Evolutionary conservation across 2,888 invertebrate genomes (phyloP), one percentile per base, ranked within the genome.

Genomic region (Epinotia ramella): DNA sequence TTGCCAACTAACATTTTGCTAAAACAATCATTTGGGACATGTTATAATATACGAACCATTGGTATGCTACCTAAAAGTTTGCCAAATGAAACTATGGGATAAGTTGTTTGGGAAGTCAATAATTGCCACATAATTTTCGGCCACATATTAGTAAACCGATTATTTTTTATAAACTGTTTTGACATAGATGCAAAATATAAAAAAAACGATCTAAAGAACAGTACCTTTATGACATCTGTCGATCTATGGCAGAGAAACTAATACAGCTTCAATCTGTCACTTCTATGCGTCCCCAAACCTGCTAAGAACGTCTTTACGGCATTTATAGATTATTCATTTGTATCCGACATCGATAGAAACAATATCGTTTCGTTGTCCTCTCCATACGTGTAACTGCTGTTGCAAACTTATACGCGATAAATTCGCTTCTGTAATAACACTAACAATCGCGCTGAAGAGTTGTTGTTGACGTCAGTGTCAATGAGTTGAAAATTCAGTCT

Each of bases 271-370:
- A 18, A 71, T 33, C n/a, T 73, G 81, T 68, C 82, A 16, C 59
- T 63, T 91, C 91, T 90, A 84, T 12, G n/a, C 0, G 53, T 88
- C 84, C 46, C 2, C 72, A 86, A 66, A 79, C 82, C 80, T 77
- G 73, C 81, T 83, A 84, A 85, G 86, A 89, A 89, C 88, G 90
- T 91, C 90, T 91, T 92, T 91, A 92, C 90, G 90, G 87, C 91
- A 91, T 93, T 92, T 93, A 93, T 91, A 93, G 94, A 92, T 93
- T 91, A 92, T 92, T 93, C 93, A 94, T 94, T 93, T 93, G 89
- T 93, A 89, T 93, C 88, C 89, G 82, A 81, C 80, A 91, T 93
- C 91, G 93, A 93, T 90, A 89, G 91, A 84, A 91, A 91, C 65
- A 70, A 68, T 91, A 93, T 91, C 92, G 91, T 93, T 89, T 87